Evolutionary conservation across 2,888 invertebrate species (phyloP).

Genomic region (Morpho helenor): DNA sequence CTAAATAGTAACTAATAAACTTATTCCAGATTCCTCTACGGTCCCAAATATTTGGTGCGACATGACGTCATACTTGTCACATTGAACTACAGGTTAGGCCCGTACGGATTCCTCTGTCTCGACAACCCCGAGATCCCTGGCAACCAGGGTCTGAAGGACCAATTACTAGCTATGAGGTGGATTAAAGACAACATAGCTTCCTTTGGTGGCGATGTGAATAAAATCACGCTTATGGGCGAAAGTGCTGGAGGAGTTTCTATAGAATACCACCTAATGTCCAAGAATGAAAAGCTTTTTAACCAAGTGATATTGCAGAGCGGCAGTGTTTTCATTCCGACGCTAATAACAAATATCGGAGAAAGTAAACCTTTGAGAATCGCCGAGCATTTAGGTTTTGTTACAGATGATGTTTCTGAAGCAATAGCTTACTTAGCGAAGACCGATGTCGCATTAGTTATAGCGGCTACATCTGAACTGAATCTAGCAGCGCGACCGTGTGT

Average conservation of each 20-base stretch:
- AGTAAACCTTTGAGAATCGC: slow-evolving; percentile 42
- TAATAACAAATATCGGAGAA: slow-evolving; percentile 37
- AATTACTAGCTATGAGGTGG: slow-evolving; percentile 46
- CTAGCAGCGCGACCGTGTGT: slow-evolving; percentile 33
- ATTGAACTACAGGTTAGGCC: slow-evolving; percentile 53
- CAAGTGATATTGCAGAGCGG: slow-evolving; percentile 52
- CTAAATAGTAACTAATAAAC: too few relatives aligned
- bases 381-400: slow-evolving; percentile 35
- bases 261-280: slow-evolving; percentile 45
- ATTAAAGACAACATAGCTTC: slow-evolving; percentile 44
- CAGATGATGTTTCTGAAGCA: slow-evolving; percentile 34
- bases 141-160: slow-evolving; percentile 59
- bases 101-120: slow-evolving; percentile 58
- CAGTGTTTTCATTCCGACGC: slow-evolving; percentile 34
- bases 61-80: slow-evolving; percentile 44
- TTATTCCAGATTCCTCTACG: slow-evolving; percentile 32
- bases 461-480: slow-evolving; percentile 26
- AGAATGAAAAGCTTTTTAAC: slow-evolving; percentile 42
- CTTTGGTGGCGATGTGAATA: slow-evolving; percentile 47
- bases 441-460: slow-evolving; percentile 34
- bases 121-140: slow-evolving; percentile 48
- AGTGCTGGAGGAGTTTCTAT: slow-evolving; percentile 51
- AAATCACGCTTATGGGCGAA: slow-evolving; percentile 51
- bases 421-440: slow-evolving; percentile 36
- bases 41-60: slow-evolving; percentile 43